These are phyloP conservation scores for Turritopsis rubra DNA, from an alignment of 30 jellyfish, hydroid and myxozoan species.

Conservation along the genomic window DNA sequence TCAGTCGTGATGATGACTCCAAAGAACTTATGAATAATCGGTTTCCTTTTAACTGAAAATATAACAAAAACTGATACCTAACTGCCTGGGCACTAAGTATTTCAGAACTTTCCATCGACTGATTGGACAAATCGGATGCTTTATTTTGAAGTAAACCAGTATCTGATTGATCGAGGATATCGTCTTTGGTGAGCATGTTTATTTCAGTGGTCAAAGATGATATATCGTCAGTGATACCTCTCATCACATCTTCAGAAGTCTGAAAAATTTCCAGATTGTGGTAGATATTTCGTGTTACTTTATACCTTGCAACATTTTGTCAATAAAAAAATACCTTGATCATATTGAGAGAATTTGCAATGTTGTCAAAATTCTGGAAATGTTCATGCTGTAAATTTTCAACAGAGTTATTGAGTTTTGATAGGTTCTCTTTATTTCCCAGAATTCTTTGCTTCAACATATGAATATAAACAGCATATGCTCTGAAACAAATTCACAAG, in stretches of 20 bases:
- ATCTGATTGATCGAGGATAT: not conserved
- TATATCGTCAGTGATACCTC: not conserved
- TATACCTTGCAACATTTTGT: too few species aligned
- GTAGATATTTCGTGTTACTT: not conserved
- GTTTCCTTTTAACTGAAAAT: not conserved
- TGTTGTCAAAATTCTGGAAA: not conserved
- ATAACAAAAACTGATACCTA: not conserved
- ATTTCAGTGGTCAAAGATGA: not conserved
- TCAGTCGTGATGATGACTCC: not conserved
- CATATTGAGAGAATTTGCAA: not conserved
- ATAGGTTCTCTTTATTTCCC: not conserved
- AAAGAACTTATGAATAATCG: not conserved
- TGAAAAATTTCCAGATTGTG: too few species aligned
- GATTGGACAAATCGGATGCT: not conserved
- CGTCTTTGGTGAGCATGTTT: not conserved
- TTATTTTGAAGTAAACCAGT: not conserved
- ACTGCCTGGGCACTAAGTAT: not conserved
- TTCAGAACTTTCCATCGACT: not conserved
- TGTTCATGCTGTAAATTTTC: conserved; percentile 5
- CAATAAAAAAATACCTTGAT: conserved; percentile 2
- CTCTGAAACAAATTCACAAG: not conserved
- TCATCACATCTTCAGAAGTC: not conserved
- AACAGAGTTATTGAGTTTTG: not conserved
- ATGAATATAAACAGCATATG: conserved; percentile 5
- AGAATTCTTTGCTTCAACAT: not conserved